These are phyloP conservation scores for Diprion similis DNA, from an alignment of 1,140 invertebrate species.

Conservation along the genomic window DNA sequence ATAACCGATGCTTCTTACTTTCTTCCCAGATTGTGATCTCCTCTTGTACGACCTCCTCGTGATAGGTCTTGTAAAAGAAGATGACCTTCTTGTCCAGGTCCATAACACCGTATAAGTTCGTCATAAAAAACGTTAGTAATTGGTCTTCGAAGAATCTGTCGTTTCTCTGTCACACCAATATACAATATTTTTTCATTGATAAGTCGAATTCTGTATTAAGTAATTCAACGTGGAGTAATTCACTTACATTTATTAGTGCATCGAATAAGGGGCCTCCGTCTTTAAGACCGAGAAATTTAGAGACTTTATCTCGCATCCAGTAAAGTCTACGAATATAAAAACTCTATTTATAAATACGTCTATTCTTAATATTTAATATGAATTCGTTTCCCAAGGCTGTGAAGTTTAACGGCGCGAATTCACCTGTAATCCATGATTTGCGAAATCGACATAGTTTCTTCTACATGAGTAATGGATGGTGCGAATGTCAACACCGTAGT, in stretches of 20 bases:
- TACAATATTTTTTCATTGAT: neutral
- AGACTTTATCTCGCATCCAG: conserved; percentile 53
- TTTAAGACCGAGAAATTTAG: conserved; percentile 45
- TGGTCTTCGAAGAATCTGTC: conserved; percentile 48
- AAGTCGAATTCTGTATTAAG: neutral
- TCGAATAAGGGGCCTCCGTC: conserved; percentile 43
- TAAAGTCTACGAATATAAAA: conserved; percentile 40
- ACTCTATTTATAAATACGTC: neutral
- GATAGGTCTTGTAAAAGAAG: conserved; percentile 65
- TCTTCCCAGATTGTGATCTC: conserved; percentile 66
- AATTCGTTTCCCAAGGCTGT: neutral
- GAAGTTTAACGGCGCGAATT: neutral
- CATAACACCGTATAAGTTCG: conserved; percentile 47
- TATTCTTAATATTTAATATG: neutral
- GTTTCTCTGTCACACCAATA: conserved; percentile 41
- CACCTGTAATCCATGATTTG: conserved; percentile 4
- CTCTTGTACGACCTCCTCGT: conserved; percentile 61
- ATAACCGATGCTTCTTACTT: conserved; percentile 48
- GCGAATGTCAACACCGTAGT: neutral
- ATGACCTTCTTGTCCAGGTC: conserved; percentile 59
- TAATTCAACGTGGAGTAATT: neutral
- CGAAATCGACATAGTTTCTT: neutral
- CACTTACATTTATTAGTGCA: conserved; percentile 52
- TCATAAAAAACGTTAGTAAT: conserved; percentile 52
- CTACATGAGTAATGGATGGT: neutral